phyloP scores from a whole-genome alignment of 1,140 invertebrate species.

The Gerris buenoi region DNA sequence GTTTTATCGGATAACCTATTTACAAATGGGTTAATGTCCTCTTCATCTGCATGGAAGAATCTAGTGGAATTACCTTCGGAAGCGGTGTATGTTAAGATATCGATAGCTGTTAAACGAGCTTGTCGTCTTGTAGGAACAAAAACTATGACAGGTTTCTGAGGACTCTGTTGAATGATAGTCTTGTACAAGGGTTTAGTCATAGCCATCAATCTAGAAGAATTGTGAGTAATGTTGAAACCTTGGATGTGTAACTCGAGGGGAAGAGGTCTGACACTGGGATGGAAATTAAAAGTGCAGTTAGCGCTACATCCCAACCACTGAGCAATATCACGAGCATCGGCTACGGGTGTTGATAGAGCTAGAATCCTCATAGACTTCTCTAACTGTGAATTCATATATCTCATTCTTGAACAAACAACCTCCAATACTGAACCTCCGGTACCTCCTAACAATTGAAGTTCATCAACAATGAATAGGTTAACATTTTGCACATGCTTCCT shows the following conservation, averaged over 20 bases:
- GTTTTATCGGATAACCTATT: conserved; percentile 75
- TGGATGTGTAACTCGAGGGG: conserved; percentile 90
- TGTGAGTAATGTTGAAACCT: conserved; percentile 96
- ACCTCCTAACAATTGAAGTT: conserved; percentile 74
- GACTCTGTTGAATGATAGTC: conserved; percentile 73
- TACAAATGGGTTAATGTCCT: conserved; percentile 74
- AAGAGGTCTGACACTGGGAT: conserved; percentile 89
- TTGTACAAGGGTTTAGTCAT: conserved; percentile 98
- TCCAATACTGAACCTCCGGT: conserved; percentile 87
- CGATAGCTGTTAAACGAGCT: conserved; percentile 83
- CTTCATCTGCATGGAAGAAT: conserved; percentile 78
- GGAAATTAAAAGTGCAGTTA: conserved; percentile 93
- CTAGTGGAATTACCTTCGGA: conserved; percentile 68
- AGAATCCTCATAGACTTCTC: conserved; percentile 88
- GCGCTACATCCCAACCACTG: conserved; percentile 92
- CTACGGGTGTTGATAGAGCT: conserved; percentile 84
- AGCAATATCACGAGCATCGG: conserved; percentile 87
- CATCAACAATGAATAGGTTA: conserved; percentile 93
- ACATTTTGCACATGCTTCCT: conserved; percentile 96
- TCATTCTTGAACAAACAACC: conserved; percentile 91
- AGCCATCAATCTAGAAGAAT: conserved; percentile 81
- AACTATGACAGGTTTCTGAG: conserved; percentile 80
- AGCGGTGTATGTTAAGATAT: conserved; percentile 82
- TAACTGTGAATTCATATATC: conserved; percentile 93
- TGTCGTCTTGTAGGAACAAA: conserved; percentile 93